Evolutionary conservation across 2,113 vertebrate genomes (phyloP), one percentile per base, ranked within the genome.

Genomic region (Ochotona princeps): DNA sequence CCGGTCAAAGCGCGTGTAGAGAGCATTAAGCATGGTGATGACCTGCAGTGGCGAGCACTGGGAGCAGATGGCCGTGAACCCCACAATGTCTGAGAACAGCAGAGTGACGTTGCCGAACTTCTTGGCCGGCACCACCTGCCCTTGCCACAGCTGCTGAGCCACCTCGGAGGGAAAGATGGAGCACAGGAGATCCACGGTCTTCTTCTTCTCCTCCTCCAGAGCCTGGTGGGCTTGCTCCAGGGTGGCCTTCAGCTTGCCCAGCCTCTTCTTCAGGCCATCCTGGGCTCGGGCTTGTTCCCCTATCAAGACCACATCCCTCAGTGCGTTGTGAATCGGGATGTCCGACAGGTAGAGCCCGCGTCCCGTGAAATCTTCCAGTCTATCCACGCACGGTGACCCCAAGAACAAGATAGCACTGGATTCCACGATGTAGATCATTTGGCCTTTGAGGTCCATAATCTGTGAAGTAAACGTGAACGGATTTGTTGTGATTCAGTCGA

Each of bases 371-470:
- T 99, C 99, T 96, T 99, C 99, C 80, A 99, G 96, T 96, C 99
- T 98, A 96, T 99, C 99, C 96, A 99, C 99, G 90, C 99, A 99
- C 0, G 99, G 99, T 0, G 99, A 99, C 75, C 99, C 99, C 98
- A 99, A 93, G 96, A 99, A 99, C 47, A 99, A 97, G 95, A 99
- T 98, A 25, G 98, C 98, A 49, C 98, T 99, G 88, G 99, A 99
- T 96, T 99, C 99, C n/a, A 99, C 97, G 89, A 99, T 98, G 94
- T 99, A 99, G 96, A 99, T 99, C 99, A 99, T 99, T 97, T 99
- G 99, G 86, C 99, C 99, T 98, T 99, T 99, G 81, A 99, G 98
- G 96, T 99, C 99, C 99, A 99, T 99, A 80, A 98, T 98, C 99
- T 99, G 96, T 67, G 92, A 97, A 93, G 87, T 83, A 96, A 96